Evolutionary conservation across 2,113 vertebrate species (phyloP).

Genomic region (Barbus barbus): DNA sequence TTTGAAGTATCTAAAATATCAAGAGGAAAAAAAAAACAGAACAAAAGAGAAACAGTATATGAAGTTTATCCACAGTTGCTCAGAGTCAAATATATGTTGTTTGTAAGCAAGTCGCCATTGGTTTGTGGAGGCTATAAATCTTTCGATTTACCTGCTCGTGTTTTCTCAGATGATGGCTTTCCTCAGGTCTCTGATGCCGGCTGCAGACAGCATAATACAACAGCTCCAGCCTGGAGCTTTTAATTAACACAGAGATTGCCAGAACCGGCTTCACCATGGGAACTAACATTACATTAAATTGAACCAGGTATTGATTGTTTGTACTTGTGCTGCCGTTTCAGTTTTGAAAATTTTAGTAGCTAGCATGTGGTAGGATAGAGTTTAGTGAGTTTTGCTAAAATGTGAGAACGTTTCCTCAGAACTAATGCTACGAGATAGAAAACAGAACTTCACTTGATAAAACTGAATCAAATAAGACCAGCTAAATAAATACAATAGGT

Average conservation of each 20-base stretch:
- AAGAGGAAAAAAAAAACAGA: background rate
- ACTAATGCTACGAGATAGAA: background rate
- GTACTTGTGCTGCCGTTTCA: slow-evolving; percentile 44
- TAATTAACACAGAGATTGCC: slow-evolving; percentile 57
- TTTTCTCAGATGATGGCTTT: slow-evolving; percentile 47
- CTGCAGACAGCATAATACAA: slow-evolving; percentile 48
- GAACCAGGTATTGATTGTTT: slow-evolving; percentile 53
- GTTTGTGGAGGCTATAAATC: slow-evolving; percentile 56
- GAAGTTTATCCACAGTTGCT: slow-evolving; percentile 40
- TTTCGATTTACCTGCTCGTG: slow-evolving; percentile 53
- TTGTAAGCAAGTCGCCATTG: slow-evolving; percentile 24
- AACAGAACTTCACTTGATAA: background rate
- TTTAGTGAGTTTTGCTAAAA: slow-evolving; percentile 20
- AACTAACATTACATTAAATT: slow-evolving; percentile 57
- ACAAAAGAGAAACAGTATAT: background rate
- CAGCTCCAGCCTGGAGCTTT: slow-evolving; percentile 52
- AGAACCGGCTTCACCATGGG: slow-evolving; percentile 52
- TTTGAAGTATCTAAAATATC: background rate
- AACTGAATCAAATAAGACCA: background rate
- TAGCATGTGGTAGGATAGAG: slow-evolving; percentile 8
- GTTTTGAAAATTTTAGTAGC: slow-evolving; percentile 41
- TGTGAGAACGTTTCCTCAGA: background rate
- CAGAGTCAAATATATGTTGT: slow-evolving; percentile 40
- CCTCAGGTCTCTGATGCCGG: slow-evolving; percentile 43
- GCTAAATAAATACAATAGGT: background rate